Conservation (phyloP, 2,797 vertebrate species). For the Epinephelus awoara region DNA sequence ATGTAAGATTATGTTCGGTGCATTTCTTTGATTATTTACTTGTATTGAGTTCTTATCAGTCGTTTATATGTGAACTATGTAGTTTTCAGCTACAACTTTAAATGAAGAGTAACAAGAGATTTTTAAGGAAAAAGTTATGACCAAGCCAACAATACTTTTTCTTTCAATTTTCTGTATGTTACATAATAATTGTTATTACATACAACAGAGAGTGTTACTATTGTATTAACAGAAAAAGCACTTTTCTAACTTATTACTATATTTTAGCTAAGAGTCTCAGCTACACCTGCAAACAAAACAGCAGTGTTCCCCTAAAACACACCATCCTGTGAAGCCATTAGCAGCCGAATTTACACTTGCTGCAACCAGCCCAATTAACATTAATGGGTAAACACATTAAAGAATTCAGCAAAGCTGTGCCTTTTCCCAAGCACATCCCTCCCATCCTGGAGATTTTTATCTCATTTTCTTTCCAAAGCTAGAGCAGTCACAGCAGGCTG, state of each 20-base stretch:
- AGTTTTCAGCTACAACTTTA: neutral
- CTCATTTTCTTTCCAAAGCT: conserved; percentile 13
- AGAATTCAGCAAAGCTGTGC: neutral
- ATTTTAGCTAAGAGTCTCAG: conserved; percentile 1
- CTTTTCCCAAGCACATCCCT: conserved; percentile 8
- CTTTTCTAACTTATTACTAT: neutral
- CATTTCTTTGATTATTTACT: neutral
- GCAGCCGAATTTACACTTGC: conserved; percentile 14
- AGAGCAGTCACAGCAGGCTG: neutral
- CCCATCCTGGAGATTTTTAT: neutral
- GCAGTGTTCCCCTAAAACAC: neutral
- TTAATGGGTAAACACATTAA: conserved; percentile 26
- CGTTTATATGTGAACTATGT: neutral
- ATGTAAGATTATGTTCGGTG: too few species aligned
- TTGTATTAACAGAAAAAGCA: neutral
- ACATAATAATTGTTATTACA: neutral
- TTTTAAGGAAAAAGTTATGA: neutral
- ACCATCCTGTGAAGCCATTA: neutral
- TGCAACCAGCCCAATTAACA: conserved; percentile 14
- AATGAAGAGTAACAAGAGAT: neutral
- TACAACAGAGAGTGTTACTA: neutral
- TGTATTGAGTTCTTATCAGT: neutral
- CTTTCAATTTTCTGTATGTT: neutral
- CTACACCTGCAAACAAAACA: neutral
- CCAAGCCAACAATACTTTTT: neutral